phyloP scores from a whole-genome alignment of 2,113 vertebrate species.

The Phyllostomus hastatus region DNA sequence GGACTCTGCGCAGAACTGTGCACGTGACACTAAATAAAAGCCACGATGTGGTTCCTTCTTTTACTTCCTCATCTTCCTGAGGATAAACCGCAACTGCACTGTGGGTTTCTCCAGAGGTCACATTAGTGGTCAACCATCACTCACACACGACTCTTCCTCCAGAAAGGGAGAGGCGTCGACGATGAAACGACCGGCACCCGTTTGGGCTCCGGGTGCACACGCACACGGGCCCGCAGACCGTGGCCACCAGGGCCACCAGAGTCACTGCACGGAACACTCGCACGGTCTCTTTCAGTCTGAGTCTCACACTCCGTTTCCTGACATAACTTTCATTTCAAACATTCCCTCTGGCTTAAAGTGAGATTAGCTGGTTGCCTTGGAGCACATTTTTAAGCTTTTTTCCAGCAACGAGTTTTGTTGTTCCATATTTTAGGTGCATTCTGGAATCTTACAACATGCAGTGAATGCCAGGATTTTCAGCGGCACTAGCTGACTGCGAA shows the following conservation, averaged over 20 bases:
- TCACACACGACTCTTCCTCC: neutral
- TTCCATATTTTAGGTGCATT: constrained; percentile 66
- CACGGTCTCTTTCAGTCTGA: neutral
- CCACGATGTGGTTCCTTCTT: constrained; percentile 66
- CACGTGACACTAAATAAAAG: constrained; percentile 52
- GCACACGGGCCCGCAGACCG: neutral
- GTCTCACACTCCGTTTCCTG: constrained; percentile 41
- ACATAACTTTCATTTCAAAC: constrained; percentile 50
- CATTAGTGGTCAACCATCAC: constrained; percentile 55
- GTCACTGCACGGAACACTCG: neutral
- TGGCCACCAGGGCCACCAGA: neutral
- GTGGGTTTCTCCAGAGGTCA: constrained; percentile 61
- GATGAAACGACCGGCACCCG: neutral
- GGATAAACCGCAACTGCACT: constrained; percentile 75
- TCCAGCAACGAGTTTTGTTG: constrained; percentile 70
- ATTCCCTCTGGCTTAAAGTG: constrained; percentile 59
- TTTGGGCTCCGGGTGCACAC: neutral
- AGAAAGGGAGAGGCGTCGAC: neutral
- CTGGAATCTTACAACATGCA: constrained; percentile 57
- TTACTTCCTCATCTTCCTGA: constrained; percentile 66
- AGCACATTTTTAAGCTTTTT: constrained; percentile 63
- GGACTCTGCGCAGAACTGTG: constrained; percentile 55
- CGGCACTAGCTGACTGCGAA: constrained; percentile 46
- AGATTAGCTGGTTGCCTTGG: constrained; percentile 68
- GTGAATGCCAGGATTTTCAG: constrained; percentile 44